Evolutionary conservation across 2,797 vertebrate species (phyloP), one percentile per base, ranked within the genome.

Genomic region (Chelon auratus): DNA sequence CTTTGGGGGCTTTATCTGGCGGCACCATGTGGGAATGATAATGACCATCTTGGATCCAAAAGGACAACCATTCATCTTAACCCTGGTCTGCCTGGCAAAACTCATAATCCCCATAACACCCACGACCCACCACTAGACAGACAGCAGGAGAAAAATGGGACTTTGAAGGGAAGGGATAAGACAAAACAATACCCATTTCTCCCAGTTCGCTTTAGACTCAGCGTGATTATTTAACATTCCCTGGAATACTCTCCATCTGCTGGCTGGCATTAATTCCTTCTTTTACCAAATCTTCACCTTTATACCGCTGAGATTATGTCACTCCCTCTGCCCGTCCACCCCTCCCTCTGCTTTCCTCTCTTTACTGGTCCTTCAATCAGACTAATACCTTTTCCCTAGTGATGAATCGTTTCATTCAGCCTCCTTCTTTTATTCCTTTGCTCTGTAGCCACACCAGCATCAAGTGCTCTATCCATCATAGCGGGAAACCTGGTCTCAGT

Each of bases 11-110:
- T 96, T 97, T 96, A 95, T 96, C 95, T 95, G 80, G 83, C 73
- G 84, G 91, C 92, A 87, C 93, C 93, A 94, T 93, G 95, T 94
- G 94, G 93, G 90, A 95, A 93, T 85, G 88, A 87, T 94, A 94
- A 95, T 93, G 92, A 96, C 88, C 92, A 90, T 90, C 91, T 91
- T 92, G 92, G 93, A 93, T 91, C 93, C 92, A 95, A 95, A 94
- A 92, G 94, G 90, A 93, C 91, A 92, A 85, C 92, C 90, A 95
- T 96, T 95, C 92, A 96, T 96, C 92, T 94, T 90, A 92, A 93
- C 89, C 94, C 86, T 86, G 83, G 91, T 89, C 90, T 82, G 82
- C 89, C 87, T 92, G 77, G 91, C 82, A 90, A 89, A 91, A 91
- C 92, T 94, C 94, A 94, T 95, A 95, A 96, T 96, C 94, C 95